Percentiles rank a stretch among this genome's conserved stretches.
Evolutionary conservation across 2,888 invertebrate genomes (phyloP).

Genomic region (Macropis europaea): DNA sequence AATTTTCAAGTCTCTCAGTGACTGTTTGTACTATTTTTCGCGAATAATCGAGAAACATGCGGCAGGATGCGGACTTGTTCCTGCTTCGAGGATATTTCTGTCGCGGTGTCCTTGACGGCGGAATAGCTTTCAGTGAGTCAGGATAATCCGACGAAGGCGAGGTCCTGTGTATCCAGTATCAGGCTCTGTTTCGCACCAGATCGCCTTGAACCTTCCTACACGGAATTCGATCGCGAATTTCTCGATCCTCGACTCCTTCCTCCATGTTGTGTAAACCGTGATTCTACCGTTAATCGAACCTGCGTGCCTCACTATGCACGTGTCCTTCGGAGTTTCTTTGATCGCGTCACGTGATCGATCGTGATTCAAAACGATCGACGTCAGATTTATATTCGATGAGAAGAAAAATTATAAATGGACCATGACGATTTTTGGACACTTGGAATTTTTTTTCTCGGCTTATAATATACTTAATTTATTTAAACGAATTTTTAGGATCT

Average conservation of each 20-base stretch:
- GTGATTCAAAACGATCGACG: not conserved
- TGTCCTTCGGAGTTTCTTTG: slow-evolving; percentile 15
- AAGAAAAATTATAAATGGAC: no score
- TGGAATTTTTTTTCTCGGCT: no score
- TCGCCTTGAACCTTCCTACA: slow-evolving; percentile 64
- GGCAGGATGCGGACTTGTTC: not conserved
- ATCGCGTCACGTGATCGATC: not conserved
- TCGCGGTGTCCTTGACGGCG: slow-evolving; percentile 39
- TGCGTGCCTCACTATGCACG: not conserved
- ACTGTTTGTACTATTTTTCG: no score
- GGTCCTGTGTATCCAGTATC: slow-evolving; percentile 49
- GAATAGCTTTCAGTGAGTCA: slow-evolving; percentile 47
- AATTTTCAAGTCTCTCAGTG: no score
- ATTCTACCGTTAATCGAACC: slow-evolving; percentile 17
- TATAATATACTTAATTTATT: no score
- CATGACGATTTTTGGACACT: no score
- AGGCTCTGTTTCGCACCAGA: slow-evolving; percentile 50
- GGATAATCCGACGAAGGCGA: slow-evolving; percentile 32
- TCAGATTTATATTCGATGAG: no score
- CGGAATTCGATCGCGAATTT: slow-evolving; percentile 53
- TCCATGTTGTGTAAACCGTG: slow-evolving; percentile 1
- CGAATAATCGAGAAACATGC: no score
- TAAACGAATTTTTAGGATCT: no score
- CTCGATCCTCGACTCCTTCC: slow-evolving; percentile 1
- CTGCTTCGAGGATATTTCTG: slow-evolving; percentile 28